Evolutionary conservation across 92 coral and sea anemone species (phyloP).

Genomic region (Palythoa grandis): DNA sequence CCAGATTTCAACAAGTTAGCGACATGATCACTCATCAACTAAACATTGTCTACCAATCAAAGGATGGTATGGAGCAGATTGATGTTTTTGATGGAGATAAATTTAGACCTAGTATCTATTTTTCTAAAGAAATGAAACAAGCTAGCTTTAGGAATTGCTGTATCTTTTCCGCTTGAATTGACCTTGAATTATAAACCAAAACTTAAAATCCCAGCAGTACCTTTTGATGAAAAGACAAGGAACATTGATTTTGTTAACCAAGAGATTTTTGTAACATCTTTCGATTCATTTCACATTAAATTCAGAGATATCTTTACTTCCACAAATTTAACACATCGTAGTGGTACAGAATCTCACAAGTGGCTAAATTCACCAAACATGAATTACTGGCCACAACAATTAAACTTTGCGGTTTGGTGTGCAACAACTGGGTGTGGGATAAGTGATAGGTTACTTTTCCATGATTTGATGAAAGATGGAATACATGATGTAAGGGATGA

Average conservation of each 20-base stretch:
- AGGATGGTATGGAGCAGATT: neutral
- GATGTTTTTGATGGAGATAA: neutral
- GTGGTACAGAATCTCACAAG: too few species aligned
- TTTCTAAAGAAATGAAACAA: neutral
- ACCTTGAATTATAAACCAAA: too few species aligned
- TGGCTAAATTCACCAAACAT: too few species aligned
- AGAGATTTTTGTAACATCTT: neutral
- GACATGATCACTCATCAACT: neutral
- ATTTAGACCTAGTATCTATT: too few species aligned
- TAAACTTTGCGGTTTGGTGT: too few species aligned
- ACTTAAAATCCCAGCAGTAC: neutral
- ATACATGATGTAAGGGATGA: neutral
- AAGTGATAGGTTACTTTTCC: too few species aligned
- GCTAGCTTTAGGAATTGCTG: neutral
- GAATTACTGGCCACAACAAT: too few species aligned
- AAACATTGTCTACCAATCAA: neutral
- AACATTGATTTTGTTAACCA: neutral
- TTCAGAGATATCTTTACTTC: too few species aligned
- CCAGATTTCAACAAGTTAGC: neutral
- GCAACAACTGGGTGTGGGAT: too few species aligned
- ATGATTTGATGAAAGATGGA: too few species aligned
- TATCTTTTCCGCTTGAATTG: neutral
- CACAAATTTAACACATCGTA: too few species aligned
- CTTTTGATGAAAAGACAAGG: neutral
- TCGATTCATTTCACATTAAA: too few species aligned